Evolutionary conservation across 2,797 vertebrate genomes (phyloP).

Genomic region (Galaxias olidus): DNA sequence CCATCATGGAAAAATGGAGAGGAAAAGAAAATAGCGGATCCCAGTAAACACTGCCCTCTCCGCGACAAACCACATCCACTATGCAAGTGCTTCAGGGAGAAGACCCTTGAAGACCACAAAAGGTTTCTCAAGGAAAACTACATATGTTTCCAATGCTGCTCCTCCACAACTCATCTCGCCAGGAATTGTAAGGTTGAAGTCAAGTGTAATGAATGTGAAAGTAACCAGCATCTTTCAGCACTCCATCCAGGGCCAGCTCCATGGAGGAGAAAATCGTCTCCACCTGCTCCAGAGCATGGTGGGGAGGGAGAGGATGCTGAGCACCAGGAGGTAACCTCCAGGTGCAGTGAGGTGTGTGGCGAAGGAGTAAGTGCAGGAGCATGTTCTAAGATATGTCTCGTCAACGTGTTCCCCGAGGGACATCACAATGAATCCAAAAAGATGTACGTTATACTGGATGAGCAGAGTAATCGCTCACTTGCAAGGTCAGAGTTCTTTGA

Average conservation of each 20-base stretch:
- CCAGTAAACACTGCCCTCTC: background rate
- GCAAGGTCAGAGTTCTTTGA: slow-evolving; percentile 12
- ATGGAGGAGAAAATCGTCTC: background rate
- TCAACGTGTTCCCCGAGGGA: slow-evolving; percentile 17
- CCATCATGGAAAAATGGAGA: background rate
- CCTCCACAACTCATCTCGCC: background rate
- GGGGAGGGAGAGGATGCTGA: slow-evolving; percentile 25
- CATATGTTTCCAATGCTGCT: background rate
- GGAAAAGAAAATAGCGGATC: background rate
- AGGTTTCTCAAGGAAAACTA: background rate
- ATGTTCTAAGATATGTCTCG: no score
- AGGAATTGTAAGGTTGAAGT: background rate
- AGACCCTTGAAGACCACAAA: background rate
- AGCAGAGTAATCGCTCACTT: slow-evolving; percentile 11
- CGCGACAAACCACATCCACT: background rate
- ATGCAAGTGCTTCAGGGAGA: background rate
- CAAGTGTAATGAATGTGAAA: background rate
- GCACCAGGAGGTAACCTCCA: background rate
- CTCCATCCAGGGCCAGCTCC: slow-evolving; percentile 11
- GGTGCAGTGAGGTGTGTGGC: no score
- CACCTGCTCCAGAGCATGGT: slow-evolving; percentile 13
- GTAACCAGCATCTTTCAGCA: background rate
- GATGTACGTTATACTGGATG: slow-evolving; percentile 2
- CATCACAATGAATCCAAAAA: slow-evolving; percentile 9
- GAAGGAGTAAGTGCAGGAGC: no score